Evolutionary conservation across 2,888 invertebrate species (phyloP), one percentile per base, ranked within the genome.

Genomic region (Thalpophila matura): DNA sequence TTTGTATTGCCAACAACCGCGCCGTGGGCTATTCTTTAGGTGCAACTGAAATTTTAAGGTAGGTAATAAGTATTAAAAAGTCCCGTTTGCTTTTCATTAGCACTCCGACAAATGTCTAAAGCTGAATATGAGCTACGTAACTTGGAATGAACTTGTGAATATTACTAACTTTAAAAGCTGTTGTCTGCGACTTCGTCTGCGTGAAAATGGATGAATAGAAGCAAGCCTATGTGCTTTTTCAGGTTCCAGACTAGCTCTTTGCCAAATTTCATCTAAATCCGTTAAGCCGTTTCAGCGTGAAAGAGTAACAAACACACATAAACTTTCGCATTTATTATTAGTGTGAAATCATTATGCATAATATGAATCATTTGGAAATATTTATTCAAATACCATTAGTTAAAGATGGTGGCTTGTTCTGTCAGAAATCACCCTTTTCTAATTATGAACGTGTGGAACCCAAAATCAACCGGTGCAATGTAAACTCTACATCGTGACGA

Each of bases 401-500:
- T n/a, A 27, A 9, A 7, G 27, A 27, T 27, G 5, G 27, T 7
- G 6, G 27, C 7, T 27, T 27, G 27, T 27, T 27, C 9, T 27
- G 7, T 2, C 3, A 27, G 6, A 27, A 27, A 1, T 14, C 2
- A 14, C 4, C n/a, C 14, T n/a, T 33, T 33, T 5, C 6, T 33
- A n/a, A 4, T 31, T 20, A 18, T 7, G 2, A 45, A 3, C 33
- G 9, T 27, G 61, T 57, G 69, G 74, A 78, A 74, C 63, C 69
- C 63, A 57, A 74, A 71, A 55, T 5, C 16, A 46, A 64, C 64
- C 49, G 59, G 31, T 64, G 79, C 77, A 77, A 79, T 54, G 62
- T 73, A 65, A 78, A 74, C 79, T 81, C 71, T 67, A 75, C 72
- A 64, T 76, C 68, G 76, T 77, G 68, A 71, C 79, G 75, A 80